phyloP scores from a whole-genome alignment of 1,140 invertebrate genomes.

The Drosophila subpulchrella region DNA sequence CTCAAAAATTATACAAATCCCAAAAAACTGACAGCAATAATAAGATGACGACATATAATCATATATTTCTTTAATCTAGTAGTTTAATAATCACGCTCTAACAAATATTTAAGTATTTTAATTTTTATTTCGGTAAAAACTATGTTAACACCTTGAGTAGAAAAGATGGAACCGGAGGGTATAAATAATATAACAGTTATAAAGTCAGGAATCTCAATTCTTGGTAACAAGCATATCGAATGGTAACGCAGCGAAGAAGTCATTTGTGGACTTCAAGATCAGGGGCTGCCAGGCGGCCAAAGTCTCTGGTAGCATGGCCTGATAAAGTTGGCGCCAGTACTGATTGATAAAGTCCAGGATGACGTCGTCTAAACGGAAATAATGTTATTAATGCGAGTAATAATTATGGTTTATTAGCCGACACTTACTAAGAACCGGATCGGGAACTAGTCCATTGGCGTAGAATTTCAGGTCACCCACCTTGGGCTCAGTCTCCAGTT shows the following conservation, averaged over 20 bases:
- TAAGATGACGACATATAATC: no score
- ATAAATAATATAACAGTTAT: constrained; percentile 20
- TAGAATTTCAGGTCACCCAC: constrained; percentile 78
- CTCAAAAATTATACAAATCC: no score
- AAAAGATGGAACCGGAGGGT: constrained; percentile 10
- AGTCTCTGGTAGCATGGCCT: constrained; percentile 73
- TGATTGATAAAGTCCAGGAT: constrained; percentile 82
- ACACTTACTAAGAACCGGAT: constrained; percentile 75
- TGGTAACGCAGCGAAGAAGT: constrained; percentile 74
- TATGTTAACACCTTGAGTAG: constrained; percentile 57
- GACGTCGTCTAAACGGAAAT: constrained; percentile 60
- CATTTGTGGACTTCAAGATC: constrained; percentile 64
- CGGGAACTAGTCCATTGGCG: constrained; percentile 77
- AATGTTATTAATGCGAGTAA: background rate
- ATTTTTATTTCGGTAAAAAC: constrained; percentile 60
- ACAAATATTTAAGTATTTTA: constrained; percentile 2
- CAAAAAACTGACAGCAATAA: no score
- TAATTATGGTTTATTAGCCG: background rate
- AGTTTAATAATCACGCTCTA: background rate
- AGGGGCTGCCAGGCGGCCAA: constrained; percentile 71
- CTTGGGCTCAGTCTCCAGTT: constrained; percentile 72
- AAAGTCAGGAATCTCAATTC: constrained; percentile 21
- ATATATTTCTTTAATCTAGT: background rate
- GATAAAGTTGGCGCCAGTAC: constrained; percentile 75
- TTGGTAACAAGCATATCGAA: constrained; percentile 71